Conservation (phyloP, 1,140 invertebrate genomes). For the Protaetia brevitarsis region DNA sequence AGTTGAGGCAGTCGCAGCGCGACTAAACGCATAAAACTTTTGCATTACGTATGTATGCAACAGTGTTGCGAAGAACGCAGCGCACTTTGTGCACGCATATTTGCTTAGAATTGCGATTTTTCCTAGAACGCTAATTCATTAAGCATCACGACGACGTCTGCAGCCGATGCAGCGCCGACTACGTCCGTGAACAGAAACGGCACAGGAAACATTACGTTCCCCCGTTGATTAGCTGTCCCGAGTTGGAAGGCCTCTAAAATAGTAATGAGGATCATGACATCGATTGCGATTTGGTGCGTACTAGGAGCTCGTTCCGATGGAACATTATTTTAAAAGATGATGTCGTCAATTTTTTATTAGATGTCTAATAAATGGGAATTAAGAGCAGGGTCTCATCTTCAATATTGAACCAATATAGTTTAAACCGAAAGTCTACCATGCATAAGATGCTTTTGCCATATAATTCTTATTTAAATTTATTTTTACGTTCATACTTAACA, state of each 20-base stretch:
- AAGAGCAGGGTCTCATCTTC: neutral
- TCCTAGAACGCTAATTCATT: neutral
- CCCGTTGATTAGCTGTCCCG: neutral
- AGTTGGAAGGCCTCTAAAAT: neutral
- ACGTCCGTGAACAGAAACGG: neutral
- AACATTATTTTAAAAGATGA: too few relatives aligned
- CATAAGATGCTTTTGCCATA: too few relatives aligned
- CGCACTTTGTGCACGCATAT: neutral
- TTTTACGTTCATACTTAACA: too few relatives aligned
- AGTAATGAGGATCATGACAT: neutral
- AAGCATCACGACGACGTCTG: neutral
- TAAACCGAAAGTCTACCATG: too few relatives aligned
- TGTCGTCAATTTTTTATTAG: too few relatives aligned
- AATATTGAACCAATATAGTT: too few relatives aligned
- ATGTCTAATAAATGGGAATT: neutral
- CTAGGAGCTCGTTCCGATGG: too few relatives aligned
- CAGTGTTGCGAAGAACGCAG: neutral
- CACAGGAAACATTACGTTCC: conserved; percentile 14
- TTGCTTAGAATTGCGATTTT: neutral
- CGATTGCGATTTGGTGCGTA: neutral
- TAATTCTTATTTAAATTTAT: too few relatives aligned
- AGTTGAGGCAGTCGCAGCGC: neutral
- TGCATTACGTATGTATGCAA: neutral
- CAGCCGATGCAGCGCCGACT: neutral
- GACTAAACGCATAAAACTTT: neutral